These are phyloP conservation scores for Tautogolabrus adspersus DNA, from an alignment of 2,113 vertebrate genomes.

Conservation along the genomic window DNA sequence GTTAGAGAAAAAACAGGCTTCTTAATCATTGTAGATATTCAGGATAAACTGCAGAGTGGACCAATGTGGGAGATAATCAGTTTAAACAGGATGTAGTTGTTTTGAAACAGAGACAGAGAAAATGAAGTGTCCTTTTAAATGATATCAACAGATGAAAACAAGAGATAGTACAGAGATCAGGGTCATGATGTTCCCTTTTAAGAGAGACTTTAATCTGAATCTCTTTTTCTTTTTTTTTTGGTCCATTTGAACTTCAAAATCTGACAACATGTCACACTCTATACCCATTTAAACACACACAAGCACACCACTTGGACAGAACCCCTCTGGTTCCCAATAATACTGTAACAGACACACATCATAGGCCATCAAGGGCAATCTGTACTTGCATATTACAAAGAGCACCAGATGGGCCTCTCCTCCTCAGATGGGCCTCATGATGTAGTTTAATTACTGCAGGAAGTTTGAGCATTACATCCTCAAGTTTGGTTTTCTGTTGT, in stretches of 20 bases:
- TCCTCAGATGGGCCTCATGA: too few relatives aligned
- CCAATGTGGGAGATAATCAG: background rate
- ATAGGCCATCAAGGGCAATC: constrained; percentile 42
- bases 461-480: too few relatives aligned
- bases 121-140: constrained; percentile 4
- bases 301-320: background rate
- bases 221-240: background rate
- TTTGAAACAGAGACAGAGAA: constrained; percentile 18
- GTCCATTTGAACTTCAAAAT: constrained; percentile 19
- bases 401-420: background rate
- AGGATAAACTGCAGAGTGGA: background rate
- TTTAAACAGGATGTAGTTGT: constrained; percentile 4
- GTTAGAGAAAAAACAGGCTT: constrained; percentile 11
- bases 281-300: background rate
- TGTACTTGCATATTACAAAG: constrained; percentile 35
- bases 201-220: background rate
- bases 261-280: background rate
- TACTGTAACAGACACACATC: background rate
- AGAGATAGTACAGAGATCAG: background rate
- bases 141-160: constrained; percentile 15
- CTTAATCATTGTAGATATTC: background rate
- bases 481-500: too few relatives aligned
- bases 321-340: background rate
- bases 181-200: background rate
- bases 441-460: too few relatives aligned